These are phyloP conservation scores for Rhopalosiphum maidis DNA, from an alignment of 1,140 invertebrate genomes.

Conservation along the genomic window DNA sequence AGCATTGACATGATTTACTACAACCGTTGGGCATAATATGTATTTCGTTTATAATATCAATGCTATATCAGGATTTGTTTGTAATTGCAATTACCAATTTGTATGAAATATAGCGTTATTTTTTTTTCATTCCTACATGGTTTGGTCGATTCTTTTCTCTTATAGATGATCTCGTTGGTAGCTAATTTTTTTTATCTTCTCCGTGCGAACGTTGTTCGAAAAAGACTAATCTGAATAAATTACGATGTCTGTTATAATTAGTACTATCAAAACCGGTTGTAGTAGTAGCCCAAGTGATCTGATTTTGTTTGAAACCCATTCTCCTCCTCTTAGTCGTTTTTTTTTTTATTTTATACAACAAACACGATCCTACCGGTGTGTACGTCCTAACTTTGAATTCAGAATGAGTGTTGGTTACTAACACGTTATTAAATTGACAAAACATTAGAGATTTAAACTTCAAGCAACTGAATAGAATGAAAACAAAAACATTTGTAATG, in stretches of 20 bases:
- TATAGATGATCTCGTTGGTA: constrained; percentile 8
- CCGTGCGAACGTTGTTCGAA: constrained; percentile 22
- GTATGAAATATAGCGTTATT: constrained; percentile 10
- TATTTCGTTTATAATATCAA: background rate
- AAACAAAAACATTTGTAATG: background rate
- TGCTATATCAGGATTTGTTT: background rate
- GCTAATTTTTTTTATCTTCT: constrained; percentile 14
- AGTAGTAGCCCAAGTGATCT: constrained; percentile 29
- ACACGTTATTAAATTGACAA: constrained; percentile 26
- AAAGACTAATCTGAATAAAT: constrained; percentile 53
- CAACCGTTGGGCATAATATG: background rate
- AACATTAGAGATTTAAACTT: background rate
- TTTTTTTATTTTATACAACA: background rate
- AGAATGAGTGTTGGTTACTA: constrained; percentile 33
- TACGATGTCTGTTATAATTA: constrained; percentile 55
- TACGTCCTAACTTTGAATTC: background rate
- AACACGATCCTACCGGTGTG: background rate
- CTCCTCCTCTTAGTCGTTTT: background rate
- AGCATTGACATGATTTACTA: background rate
- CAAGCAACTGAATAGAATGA: background rate
- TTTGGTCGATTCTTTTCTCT: background rate
- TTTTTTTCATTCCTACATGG: background rate
- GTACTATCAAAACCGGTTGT: constrained; percentile 49
- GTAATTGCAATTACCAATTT: background rate
- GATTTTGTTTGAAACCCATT: constrained; percentile 46